These are phyloP conservation scores for Andrena bicolor DNA, from an alignment of 2,888 invertebrate species.

Conservation along the genomic window DNA sequence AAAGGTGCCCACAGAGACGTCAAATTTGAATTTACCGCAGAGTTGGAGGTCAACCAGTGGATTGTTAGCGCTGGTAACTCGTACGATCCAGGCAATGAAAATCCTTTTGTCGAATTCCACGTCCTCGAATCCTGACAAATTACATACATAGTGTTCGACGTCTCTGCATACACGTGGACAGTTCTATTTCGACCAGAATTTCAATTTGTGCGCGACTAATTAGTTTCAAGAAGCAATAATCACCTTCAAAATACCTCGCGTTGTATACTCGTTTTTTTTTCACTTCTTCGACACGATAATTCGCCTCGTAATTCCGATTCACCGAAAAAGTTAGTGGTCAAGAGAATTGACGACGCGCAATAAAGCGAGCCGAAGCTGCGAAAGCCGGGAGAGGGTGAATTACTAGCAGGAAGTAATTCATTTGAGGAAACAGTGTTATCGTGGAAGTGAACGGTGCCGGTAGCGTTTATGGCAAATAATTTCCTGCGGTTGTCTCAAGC, in stretches of 20 bases:
- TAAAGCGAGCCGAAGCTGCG: neutral
- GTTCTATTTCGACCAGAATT: neutral
- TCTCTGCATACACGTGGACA: neutral
- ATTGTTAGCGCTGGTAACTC: neutral
- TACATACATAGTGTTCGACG: neutral
- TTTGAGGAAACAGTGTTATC: constrained; percentile 12
- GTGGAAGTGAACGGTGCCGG: neutral
- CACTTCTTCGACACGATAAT: neutral
- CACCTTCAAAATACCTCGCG: neutral
- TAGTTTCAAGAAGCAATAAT: neutral
- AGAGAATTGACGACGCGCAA: neutral
- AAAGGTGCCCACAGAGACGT: constrained; percentile 4
- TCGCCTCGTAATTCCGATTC: neutral
- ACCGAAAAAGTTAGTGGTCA: neutral
- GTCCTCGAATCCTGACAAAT: no score
- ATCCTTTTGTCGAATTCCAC: constrained; percentile 6
- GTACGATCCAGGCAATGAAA: neutral
- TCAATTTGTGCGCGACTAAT: no score
- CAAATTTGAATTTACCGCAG: constrained; percentile 27
- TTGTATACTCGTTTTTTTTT: neutral
- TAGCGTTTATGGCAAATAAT: constrained; percentile 38
- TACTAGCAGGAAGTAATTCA: constrained; percentile 25
- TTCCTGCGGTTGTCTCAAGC: constrained; percentile 13
- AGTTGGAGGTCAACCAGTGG: neutral
- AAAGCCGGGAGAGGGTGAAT: neutral